Evolutionary conservation across 1,140 invertebrate species (phyloP).

Genomic region (Druon quercuslanigerum): DNA sequence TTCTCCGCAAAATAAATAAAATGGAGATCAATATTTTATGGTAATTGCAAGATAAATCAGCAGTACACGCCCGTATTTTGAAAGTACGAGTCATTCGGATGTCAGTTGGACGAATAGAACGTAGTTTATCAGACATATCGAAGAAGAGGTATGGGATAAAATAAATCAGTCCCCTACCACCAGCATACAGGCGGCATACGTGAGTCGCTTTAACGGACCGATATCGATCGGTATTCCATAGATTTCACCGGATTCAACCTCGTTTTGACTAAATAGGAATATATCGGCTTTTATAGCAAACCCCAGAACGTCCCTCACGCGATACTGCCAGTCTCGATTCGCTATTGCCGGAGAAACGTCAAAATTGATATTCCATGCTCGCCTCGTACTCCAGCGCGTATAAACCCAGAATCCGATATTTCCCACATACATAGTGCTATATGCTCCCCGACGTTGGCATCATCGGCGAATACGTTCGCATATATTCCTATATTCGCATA

Average conservation of each 20-base stretch:
- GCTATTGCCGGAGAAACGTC: slow-evolving; percentile 61
- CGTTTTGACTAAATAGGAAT: slow-evolving; percentile 70
- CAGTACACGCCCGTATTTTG: slow-evolving; percentile 19
- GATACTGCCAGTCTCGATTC: slow-evolving; percentile 40
- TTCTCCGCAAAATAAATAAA: background rate
- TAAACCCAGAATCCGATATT: slow-evolving; percentile 71
- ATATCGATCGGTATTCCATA: slow-evolving; percentile 68
- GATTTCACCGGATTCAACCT: slow-evolving; percentile 67
- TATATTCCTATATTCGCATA: slow-evolving; percentile 16
- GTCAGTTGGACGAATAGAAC: slow-evolving; percentile 20
- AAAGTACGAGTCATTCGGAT: slow-evolving; percentile 25
- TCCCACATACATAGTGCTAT: slow-evolving; percentile 46
- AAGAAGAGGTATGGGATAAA: slow-evolving; percentile 54
- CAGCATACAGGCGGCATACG: slow-evolving; percentile 17
- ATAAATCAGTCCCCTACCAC: slow-evolving; percentile 20
- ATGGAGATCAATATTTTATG: background rate
- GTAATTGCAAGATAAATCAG: slow-evolving; percentile 9
- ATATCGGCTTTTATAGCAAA: slow-evolving; percentile 67
- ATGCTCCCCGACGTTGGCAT: slow-evolving; percentile 30
- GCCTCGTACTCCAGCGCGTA: slow-evolving; percentile 58
- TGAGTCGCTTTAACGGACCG: slow-evolving; percentile 43
- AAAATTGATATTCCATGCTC: slow-evolving; percentile 73
- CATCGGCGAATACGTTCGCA: slow-evolving; percentile 22
- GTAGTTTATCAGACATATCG: slow-evolving; percentile 31
- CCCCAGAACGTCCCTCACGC: slow-evolving; percentile 49